phyloP scores from a whole-genome alignment of 2,888 invertebrate species.

The Conus canariensis region DNA sequence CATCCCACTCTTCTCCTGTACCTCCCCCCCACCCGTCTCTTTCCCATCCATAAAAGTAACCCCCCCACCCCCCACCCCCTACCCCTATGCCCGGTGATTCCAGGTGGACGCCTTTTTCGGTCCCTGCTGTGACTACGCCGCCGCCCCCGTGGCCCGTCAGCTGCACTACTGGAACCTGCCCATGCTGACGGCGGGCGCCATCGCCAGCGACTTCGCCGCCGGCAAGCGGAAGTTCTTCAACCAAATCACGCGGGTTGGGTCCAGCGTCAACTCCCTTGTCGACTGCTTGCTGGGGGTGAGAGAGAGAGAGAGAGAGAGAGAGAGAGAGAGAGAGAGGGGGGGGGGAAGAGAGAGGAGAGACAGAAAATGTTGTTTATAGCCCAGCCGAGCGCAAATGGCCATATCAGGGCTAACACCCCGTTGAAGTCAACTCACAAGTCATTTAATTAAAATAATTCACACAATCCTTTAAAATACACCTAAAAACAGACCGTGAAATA shows the following conservation, averaged over 20 bases:
- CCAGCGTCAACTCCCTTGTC: slow-evolving; percentile 64
- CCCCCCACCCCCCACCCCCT: too few relatives aligned
- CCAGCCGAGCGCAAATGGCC: too few relatives aligned
- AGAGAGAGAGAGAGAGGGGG: too few relatives aligned
- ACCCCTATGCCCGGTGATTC: not conserved
- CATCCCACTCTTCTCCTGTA: too few relatives aligned
- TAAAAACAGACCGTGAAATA: too few relatives aligned
- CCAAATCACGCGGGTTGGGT: slow-evolving; percentile 84
- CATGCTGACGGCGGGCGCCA: slow-evolving; percentile 85
- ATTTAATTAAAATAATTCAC: too few relatives aligned
- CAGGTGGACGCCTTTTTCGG: slow-evolving; percentile 73
- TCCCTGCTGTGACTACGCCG: slow-evolving; percentile 82
- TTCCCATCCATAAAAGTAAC: not conserved
- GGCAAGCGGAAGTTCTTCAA: slow-evolving; percentile 82
- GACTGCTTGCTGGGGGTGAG: slow-evolving; percentile 53
- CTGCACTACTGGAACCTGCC: slow-evolving; percentile 88
- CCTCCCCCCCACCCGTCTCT: not conserved
- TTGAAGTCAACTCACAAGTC: too few relatives aligned
- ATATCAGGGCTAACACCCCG: too few relatives aligned
- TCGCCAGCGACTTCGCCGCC: slow-evolving; percentile 73
- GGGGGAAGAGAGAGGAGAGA: too few relatives aligned
- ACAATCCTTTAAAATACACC: too few relatives aligned
- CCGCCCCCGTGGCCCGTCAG: slow-evolving; percentile 89
- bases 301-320: too few relatives aligned
- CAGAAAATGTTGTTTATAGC: too few relatives aligned